A percentile compares a stretch with the other conserved stretches of the same genome.
Evolutionary conservation across 2,797 vertebrate species (phyloP).

Genomic region (Helostoma temminkii): DNA sequence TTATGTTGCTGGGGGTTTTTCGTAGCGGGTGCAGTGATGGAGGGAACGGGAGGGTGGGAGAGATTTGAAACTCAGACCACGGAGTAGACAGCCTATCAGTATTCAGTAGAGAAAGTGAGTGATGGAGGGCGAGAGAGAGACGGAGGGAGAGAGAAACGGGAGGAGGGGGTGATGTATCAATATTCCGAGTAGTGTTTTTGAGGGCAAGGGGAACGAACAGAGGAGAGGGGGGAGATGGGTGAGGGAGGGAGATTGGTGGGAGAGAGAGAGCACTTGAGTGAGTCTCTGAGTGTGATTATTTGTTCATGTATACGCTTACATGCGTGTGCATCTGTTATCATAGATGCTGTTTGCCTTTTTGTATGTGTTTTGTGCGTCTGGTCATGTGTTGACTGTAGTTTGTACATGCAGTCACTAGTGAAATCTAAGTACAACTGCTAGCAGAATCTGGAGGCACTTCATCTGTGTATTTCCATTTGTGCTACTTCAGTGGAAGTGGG

Average conservation of each 20-base stretch:
- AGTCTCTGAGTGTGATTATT: conserved; percentile 84
- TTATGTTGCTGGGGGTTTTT: conserved; percentile 75
- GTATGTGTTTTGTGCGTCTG: conserved; percentile 26
- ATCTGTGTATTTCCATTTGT: neutral
- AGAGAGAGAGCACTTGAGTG: conserved; percentile 79
- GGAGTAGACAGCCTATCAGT: conserved; percentile 90
- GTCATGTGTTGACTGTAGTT: conserved; percentile 31
- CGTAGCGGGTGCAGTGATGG: conserved; percentile 57
- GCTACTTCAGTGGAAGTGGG: conserved; percentile 6
- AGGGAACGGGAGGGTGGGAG: conserved; percentile 71
- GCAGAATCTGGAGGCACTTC: neutral
- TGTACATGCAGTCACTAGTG: conserved; percentile 11
- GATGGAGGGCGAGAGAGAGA: conserved; percentile 80
- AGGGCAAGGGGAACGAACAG: conserved; percentile 88
- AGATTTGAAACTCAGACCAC: conserved; percentile 89
- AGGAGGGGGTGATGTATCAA: conserved; percentile 88
- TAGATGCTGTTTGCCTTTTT: conserved; percentile 40
- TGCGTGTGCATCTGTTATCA: conserved; percentile 39
- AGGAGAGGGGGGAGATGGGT: conserved; percentile 71
- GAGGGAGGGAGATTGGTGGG: conserved; percentile 57
- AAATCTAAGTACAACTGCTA: conserved; percentile 5
- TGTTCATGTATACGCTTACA: conserved; percentile 73
- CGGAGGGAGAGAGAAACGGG: conserved; percentile 59
- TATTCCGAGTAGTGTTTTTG: conserved; percentile 91
- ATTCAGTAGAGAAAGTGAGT: conserved; percentile 90